A percentile compares a stretch with the other conserved stretches of the same genome.
phyloP scores from a whole-genome alignment of 2,113 vertebrate species.

The Crocuta crocuta region DNA sequence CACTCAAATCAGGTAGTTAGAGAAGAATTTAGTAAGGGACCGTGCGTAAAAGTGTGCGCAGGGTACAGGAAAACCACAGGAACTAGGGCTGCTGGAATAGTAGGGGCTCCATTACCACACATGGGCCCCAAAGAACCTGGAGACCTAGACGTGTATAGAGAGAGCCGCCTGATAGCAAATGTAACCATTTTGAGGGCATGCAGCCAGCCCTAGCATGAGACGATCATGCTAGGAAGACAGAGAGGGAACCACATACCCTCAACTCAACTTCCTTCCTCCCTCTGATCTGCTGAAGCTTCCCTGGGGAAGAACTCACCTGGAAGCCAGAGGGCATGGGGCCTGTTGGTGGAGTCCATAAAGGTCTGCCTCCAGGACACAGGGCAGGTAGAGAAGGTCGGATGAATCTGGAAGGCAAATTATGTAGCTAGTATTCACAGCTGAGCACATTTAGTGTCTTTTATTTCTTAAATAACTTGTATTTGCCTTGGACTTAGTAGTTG shows the following conservation, averaged over 20 bases:
- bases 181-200: background rate
- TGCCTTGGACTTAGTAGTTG: constrained; percentile 56
- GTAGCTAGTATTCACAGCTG: constrained; percentile 1
- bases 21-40: constrained; percentile 42
- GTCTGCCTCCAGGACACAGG: background rate
- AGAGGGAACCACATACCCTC: background rate
- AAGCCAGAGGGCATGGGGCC: background rate
- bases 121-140: background rate
- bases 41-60: constrained; percentile 26
- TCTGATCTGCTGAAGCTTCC: background rate
- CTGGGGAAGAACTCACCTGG: background rate
- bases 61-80: constrained; percentile 8
- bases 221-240: background rate
- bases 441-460: background rate
- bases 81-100: background rate
- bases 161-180: background rate
- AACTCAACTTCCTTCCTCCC: background rate
- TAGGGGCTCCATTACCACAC: background rate
- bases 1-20: constrained; percentile 3
- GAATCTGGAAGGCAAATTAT: background rate
- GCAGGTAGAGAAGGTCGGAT: background rate
- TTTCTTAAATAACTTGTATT: constrained; percentile 31
- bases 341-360: background rate
- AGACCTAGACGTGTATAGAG: background rate
- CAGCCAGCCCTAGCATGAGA: background rate